Base-by-base conservation (phyloP, 2,113 vertebrate genomes). In the Periophthalmus modestus region DNA sequence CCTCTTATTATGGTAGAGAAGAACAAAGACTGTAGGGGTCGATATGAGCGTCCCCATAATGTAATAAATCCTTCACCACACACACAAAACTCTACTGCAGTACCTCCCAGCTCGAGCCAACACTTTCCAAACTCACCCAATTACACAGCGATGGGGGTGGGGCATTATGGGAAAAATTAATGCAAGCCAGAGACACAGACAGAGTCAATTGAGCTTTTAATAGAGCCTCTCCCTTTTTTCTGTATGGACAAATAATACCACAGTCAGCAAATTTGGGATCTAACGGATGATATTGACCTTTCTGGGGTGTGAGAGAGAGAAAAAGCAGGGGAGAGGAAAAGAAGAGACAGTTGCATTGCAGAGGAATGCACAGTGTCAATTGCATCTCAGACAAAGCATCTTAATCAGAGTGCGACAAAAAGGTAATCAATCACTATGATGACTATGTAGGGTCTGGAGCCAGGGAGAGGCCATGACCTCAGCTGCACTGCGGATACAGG, bases 211-310 rank as follows among this genome's bases (percentile, higher is more conserved):
- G 86, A 77, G 82, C 88, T 89, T 89, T 88, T 88, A 88, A 88
- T 89, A 82, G 87, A 85, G 88, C 80, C 9, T 79, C 76, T 79
- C 81, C 71, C 75, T 82, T 66, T 78, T 74, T 48, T 82, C 63
- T 78, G 47, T 74, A 48, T 81, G 66, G 80, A 85, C 87, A 88
- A 89, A 91, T 89, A 91, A 85, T 86, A 84, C 87, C 81, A 72
- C 73, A 89, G 87, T 92, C 90, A 90, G 88, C 88, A 89, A 81
- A 89, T 86, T 71, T 58, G 69, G 57, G 59, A 78, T 79, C 86
- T 85, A 86, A 91, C 82, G 84, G 81, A 91, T 88, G 87, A 89
- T 89, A 87, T 79, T 89, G 88, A 92, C 88, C 89, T 92, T 90
- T 65, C 86, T 43, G 39, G 39, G 48, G 79, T 28, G 59, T 7